A percentile compares a stretch with the other conserved stretches of the same genome.
phyloP scores from a whole-genome alignment of 2,113 vertebrate species.

The Thryonomys swinderianus region DNA sequence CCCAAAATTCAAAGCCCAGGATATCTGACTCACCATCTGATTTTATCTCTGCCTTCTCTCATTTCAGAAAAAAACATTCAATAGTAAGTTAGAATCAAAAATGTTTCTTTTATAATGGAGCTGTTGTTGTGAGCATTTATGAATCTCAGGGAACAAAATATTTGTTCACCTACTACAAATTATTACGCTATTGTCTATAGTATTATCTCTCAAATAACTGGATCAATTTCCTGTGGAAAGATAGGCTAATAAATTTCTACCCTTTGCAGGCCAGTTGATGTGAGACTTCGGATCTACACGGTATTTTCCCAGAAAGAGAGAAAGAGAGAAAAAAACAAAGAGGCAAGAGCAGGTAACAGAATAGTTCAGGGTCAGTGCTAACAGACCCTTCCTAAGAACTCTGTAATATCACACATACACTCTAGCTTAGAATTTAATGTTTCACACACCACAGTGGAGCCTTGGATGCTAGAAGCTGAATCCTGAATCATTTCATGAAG shows the following conservation, averaged over 20 bases:
- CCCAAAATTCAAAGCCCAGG: not conserved
- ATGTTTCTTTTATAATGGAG: not conserved
- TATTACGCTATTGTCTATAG: not conserved
- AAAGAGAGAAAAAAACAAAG: not conserved
- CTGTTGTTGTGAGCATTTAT: not conserved
- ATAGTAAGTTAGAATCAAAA: not conserved
- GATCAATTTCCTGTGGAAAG: not conserved
- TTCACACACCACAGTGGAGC: conserved; percentile 23
- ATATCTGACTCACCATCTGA: not conserved
- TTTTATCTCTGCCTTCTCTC: not conserved
- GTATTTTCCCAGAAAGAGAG: not conserved
- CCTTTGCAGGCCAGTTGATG: not conserved
- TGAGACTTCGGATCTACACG: not conserved
- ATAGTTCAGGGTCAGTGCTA: not conserved
- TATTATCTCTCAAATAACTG: conserved; percentile 22
- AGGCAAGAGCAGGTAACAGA: too few relatives aligned
- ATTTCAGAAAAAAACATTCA: not conserved
- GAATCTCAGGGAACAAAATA: not conserved
- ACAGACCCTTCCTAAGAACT: conserved; percentile 22
- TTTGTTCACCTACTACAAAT: not conserved
- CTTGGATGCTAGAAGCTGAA: conserved; percentile 36
- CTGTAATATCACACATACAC: not conserved
- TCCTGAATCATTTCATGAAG: conserved; percentile 64
- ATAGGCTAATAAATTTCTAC: not conserved
- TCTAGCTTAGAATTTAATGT: conserved; percentile 45